phyloP scores from a whole-genome alignment of 2,113 vertebrate species.

The Sigmodon hispidus region DNA sequence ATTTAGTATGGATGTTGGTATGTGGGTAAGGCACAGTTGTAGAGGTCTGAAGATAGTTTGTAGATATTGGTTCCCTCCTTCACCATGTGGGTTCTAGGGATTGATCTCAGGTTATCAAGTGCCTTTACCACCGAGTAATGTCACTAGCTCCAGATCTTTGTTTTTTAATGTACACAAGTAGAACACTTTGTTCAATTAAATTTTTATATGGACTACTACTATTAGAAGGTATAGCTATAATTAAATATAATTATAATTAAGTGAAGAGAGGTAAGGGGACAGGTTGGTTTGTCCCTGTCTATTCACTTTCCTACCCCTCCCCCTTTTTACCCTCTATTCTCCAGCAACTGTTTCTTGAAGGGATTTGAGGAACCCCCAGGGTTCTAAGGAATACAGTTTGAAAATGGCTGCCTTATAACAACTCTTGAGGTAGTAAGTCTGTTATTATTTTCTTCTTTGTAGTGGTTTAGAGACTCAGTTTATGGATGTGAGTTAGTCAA shows the following conservation, averaged over 20 bases:
- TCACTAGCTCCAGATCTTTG: background rate
- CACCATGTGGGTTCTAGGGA: background rate
- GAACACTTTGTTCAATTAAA: constrained; percentile 11
- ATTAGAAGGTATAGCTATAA: background rate
- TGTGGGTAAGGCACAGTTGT: background rate
- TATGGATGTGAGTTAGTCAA: constrained; percentile 58
- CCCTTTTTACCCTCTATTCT: constrained; percentile 50
- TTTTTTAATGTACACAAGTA: constrained; percentile 42
- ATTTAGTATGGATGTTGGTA: background rate
- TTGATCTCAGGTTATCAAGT: background rate
- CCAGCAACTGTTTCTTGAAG: constrained; percentile 74
- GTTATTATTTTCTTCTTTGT: constrained; percentile 67
- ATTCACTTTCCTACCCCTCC: constrained; percentile 51
- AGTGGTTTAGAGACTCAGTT: constrained; percentile 56
- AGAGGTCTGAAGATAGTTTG: background rate
- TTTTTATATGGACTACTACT: constrained; percentile 38
- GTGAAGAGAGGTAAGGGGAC: constrained; percentile 14
- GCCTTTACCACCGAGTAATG: background rate
- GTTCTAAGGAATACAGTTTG: constrained; percentile 71
- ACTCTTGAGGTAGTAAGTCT: constrained; percentile 72
- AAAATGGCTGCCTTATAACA: constrained; percentile 73
- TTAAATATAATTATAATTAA: no score
- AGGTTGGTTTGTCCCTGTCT: constrained; percentile 54
- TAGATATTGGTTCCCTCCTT: background rate
- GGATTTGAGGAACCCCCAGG: constrained; percentile 67